Conservation (phyloP, 1,140 invertebrate species). For the Berghia stephanieae region DNA sequence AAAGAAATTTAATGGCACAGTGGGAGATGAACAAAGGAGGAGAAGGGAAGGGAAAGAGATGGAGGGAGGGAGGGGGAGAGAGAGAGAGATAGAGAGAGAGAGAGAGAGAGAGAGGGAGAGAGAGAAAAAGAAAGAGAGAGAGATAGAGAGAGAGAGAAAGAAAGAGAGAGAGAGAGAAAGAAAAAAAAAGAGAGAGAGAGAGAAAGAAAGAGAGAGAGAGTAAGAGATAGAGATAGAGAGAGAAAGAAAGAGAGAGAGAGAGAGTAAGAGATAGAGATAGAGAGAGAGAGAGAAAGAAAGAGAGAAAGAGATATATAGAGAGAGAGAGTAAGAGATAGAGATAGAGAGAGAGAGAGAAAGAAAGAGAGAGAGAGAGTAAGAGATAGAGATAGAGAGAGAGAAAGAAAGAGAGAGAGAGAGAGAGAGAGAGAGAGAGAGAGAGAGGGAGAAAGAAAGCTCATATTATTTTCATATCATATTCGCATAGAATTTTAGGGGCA, state of each 20-base stretch:
- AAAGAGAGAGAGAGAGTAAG: neutral
- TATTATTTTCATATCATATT: too few species aligned
- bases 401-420: slow-evolving; percentile 12
- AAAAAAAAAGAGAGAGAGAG: neutral
- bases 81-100: neutral
- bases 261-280: neutral
- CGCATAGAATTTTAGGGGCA: too few species aligned
- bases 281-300: neutral
- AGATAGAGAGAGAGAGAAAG: neutral
- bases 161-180: neutral
- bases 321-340: neutral
- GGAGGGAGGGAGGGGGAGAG: neutral
- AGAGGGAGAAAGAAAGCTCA: neutral
- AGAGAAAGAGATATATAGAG: neutral
- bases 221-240: neutral
- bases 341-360: slow-evolving; percentile 8
- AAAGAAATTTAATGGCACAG: neutral
- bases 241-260: neutral
- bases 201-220: neutral
- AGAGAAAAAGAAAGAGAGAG: neutral
- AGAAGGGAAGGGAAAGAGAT: neutral
- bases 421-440: neutral
- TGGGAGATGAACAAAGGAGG: neutral
- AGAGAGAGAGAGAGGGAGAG: neutral
- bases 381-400: slow-evolving; percentile 5